Evolutionary conservation across 2,113 vertebrate genomes (phyloP), one percentile per base, ranked within the genome.

Genomic region (Onychostoma macrolepis): DNA sequence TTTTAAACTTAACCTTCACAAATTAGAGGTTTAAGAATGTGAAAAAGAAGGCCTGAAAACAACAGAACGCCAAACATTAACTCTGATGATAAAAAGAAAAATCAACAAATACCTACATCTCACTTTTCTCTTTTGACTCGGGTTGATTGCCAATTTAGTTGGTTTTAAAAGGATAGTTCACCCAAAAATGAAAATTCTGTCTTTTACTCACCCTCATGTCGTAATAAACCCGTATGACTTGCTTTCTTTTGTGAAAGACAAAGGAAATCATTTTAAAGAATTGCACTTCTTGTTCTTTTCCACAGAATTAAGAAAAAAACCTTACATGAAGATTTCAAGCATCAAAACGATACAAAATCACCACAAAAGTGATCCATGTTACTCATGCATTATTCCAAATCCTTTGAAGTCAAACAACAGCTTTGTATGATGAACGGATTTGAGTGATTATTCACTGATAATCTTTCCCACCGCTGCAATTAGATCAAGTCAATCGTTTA

Each of bases 1-100:
- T 77, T 86, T 41, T 72, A 72, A 84, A 58, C 28, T 74, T 71
- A 76, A 61, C 79, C 56, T 61, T 82, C 38, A 63, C 12, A 33
- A 81, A 86, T 79, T 83, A 82, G 76, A 85, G 61, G 69, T 80
- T 71, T 30, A 28, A 63, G 28, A 65, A 74, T 67, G 65, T n/a
- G 26, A 48, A 83, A 65, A 50, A 45, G 48, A 78, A 53, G 28
- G 26, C 17, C 48, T 50, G 28, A 78, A 78, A 30, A 78, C 43
- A 50, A 78, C 26, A 63, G 75, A 83, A 84, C 48, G 83, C 75
- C 83, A 87, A 71, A 58, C 43, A 43, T 53, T 30, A 30, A 48
- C 76, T 53, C 83, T 82, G 88, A 87, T 75, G 63, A 85, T 50
- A 80, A 78, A 65, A 69, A 36, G 50, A 82, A 86, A 80, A 69